Conservation (phyloP, 1,140 invertebrate species). For the Ladona fulva region DNA sequence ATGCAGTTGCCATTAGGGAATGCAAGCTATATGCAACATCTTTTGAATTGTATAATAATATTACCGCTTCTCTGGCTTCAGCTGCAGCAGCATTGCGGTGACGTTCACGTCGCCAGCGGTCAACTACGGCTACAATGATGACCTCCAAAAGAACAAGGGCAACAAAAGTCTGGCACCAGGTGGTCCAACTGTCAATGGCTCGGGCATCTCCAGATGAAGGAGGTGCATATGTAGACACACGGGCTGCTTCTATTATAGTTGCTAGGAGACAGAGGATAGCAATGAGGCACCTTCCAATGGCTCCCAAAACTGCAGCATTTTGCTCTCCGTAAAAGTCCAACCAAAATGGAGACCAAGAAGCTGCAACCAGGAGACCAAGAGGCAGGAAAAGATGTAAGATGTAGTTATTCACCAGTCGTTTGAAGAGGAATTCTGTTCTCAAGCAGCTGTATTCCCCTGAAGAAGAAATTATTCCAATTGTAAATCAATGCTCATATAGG, state of each 20-base stretch:
- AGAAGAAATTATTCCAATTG: not conserved
- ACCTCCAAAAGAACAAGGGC: slow-evolving; percentile 1
- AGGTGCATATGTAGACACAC: not conserved
- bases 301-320: not conserved
- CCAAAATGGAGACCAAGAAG: slow-evolving; percentile 14
- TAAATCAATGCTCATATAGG: no score
- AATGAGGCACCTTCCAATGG: not conserved
- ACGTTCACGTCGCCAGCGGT: not conserved
- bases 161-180: slow-evolving; percentile 9
- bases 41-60: no score
- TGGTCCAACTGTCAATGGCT: slow-evolving; percentile 13
- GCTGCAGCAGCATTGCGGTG: not conserved
- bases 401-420: slow-evolving; percentile 11
- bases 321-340: not conserved
- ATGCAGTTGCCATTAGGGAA: no score
- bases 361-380: slow-evolving; percentile 11
- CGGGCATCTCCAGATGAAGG: slow-evolving; percentile 13
- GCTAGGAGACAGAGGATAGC: slow-evolving; percentile 5
- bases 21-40: no score
- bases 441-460: slow-evolving; percentile 16
- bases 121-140: not conserved
- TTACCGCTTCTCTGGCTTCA: not conserved
- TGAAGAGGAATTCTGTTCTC: slow-evolving; percentile 15
- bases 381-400: slow-evolving; percentile 12
- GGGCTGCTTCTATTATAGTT: not conserved